Percentiles rank a stretch among this genome's conserved stretches.
These are phyloP conservation scores for Cephus rjabovi DNA, from an alignment of 2,888 invertebrate genomes.

Conservation along the genomic window DNA sequence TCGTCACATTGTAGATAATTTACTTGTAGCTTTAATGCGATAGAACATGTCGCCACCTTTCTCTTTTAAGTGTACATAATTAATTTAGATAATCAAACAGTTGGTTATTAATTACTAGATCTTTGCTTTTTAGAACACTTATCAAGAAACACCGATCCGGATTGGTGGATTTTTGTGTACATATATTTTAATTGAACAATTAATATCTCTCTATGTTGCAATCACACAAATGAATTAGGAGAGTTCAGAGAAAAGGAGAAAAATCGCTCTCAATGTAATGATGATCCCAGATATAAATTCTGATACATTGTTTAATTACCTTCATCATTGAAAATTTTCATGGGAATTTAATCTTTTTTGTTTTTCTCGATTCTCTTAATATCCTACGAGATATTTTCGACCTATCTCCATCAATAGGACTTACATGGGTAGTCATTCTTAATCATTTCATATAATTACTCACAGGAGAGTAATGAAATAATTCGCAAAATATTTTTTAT, in stretches of 20 bases:
- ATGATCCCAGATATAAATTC: background rate
- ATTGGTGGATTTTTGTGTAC: background rate
- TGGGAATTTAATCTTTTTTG: background rate
- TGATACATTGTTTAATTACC: background rate
- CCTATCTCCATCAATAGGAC: constrained; percentile 1
- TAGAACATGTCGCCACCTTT: background rate
- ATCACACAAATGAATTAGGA: background rate
- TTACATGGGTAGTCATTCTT: background rate
- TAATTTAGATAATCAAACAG: background rate
- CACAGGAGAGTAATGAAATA: background rate
- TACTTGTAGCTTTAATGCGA: background rate
- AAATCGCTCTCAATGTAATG: background rate
- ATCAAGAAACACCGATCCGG: background rate
- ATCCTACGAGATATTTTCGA: constrained; percentile 25
- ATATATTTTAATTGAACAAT: background rate
- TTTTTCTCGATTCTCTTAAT: constrained; percentile 25
- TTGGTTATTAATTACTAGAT: background rate
- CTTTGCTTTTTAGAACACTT: background rate
- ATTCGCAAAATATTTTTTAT: background rate
- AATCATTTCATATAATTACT: background rate
- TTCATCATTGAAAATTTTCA: background rate
- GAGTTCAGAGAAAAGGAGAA: background rate
- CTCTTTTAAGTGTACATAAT: background rate
- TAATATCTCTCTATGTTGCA: background rate
- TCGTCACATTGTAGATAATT: background rate